These are phyloP conservation scores for Zootoca vivipara DNA, from an alignment of 2,113 vertebrate species.

Conservation along the genomic window DNA sequence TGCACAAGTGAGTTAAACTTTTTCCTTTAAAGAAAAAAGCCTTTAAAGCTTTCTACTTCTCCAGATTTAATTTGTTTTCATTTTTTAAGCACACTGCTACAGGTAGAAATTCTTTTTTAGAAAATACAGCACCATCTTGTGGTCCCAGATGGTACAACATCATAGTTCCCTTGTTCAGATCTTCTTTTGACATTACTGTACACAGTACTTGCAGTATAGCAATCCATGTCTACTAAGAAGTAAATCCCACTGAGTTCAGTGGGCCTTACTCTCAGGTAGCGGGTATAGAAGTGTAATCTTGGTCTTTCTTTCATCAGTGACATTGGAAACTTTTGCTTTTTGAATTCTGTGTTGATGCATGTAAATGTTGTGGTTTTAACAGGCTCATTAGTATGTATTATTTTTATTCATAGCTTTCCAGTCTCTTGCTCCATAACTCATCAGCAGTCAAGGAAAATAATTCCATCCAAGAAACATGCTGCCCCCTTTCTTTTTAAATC, in stretches of 20 bases:
- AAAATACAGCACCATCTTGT: slow-evolving; percentile 69
- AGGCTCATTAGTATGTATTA: slow-evolving; percentile 43
- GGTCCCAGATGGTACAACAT: slow-evolving; percentile 36
- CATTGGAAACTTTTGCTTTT: not conserved
- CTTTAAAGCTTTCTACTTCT: not conserved
- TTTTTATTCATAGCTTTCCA: slow-evolving; percentile 48
- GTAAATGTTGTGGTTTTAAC: slow-evolving; percentile 42
- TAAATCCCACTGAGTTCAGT: no score
- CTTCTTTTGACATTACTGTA: not conserved
- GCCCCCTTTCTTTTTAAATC: slow-evolving; percentile 34
- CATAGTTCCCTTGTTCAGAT: not conserved
- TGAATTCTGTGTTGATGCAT: slow-evolving; percentile 22
- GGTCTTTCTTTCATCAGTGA: not conserved
- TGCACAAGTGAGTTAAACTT: not conserved
- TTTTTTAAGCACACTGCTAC: not conserved
- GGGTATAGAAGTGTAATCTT: not conserved
- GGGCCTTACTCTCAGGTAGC: no score
- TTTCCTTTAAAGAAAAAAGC: not conserved
- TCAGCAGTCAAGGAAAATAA: slow-evolving; percentile 41
- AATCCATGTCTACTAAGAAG: no score
- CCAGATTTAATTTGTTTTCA: not conserved
- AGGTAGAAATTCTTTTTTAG: slow-evolving; percentile 48
- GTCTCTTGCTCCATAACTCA: slow-evolving; percentile 65
- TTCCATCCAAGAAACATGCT: slow-evolving; percentile 50
- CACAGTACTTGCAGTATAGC: not conserved